Evolutionary conservation across 1,140 invertebrate species (phyloP).

Genomic region (Trachelipus rathkii): DNA sequence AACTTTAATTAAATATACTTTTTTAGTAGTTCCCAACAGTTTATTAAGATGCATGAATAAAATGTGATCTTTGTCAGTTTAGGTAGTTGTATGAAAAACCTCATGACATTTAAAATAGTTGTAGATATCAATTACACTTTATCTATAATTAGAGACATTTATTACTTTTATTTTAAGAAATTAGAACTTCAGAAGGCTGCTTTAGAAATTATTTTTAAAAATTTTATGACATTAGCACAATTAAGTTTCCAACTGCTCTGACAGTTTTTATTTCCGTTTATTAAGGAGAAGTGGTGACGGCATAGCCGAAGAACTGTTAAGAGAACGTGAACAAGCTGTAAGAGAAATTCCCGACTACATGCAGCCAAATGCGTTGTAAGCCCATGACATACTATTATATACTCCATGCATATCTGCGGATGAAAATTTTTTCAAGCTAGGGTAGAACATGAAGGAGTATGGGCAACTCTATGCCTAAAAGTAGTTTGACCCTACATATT

Average conservation of each 20-base stretch:
- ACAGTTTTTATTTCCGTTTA: no score
- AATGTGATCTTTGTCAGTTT: no score
- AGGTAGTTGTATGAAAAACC: no score
- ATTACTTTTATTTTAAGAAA: not conserved
- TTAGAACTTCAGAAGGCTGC: no score
- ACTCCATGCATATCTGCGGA: conserved; percentile 44
- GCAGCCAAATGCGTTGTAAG: conserved; percentile 46
- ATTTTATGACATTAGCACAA: no score
- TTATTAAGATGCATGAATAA: no score
- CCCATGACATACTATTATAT: conserved; percentile 46
- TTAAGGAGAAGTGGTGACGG: conserved; percentile 47
- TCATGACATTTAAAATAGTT: no score
- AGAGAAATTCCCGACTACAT: conserved; percentile 46
- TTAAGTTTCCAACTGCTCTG: no score
- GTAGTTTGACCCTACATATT: conserved; percentile 17
- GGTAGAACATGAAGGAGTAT: conserved; percentile 40
- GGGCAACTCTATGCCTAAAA: conserved; percentile 33
- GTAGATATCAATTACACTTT: no score
- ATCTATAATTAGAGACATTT: no score
- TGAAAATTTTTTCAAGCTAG: conserved; percentile 44
- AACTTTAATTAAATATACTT: not conserved
- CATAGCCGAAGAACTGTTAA: conserved; percentile 47
- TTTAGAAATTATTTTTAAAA: no score
- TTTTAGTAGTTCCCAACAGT: no score
- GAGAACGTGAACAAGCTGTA: conserved; percentile 49